Evolutionary conservation across 2,797 vertebrate species (phyloP).

Genomic region (Anolis apletophallus): DNA sequence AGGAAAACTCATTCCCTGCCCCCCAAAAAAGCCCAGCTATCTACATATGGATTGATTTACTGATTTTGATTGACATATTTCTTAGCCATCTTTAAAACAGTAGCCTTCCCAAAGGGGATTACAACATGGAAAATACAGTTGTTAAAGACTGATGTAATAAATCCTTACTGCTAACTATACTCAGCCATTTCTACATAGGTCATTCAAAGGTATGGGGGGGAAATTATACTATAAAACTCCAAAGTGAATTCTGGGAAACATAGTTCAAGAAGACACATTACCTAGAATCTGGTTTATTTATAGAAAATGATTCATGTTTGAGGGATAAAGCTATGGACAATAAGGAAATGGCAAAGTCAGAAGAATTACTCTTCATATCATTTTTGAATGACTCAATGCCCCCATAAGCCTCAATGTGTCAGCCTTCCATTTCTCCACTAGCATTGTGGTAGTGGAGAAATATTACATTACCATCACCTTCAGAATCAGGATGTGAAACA

Average conservation of each 20-base stretch:
- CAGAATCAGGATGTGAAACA: not conserved
- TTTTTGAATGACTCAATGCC: not conserved
- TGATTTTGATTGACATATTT: too few species aligned
- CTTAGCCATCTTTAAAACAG: too few species aligned
- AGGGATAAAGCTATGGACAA: not conserved
- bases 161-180: not conserved
- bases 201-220: too few species aligned
- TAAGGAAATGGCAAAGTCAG: too few species aligned
- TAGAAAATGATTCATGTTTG: not conserved
- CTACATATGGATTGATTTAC: not conserved
- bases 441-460: too few species aligned
- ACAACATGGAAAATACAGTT: not conserved
- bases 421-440: not conserved
- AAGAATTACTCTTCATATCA: not conserved
- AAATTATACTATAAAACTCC: too few species aligned
- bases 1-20: not conserved
- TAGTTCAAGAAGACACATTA: too few species aligned
- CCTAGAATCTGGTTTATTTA: too few species aligned
- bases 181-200: not conserved
- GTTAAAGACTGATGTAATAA: not conserved
- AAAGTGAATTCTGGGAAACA: too few species aligned
- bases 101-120: too few species aligned
- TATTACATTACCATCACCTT: not conserved
- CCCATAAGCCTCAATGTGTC: not conserved
- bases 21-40: not conserved